Base-by-base conservation (phyloP, 2,797 vertebrate species). In the Scolopax rusticola region DNA sequence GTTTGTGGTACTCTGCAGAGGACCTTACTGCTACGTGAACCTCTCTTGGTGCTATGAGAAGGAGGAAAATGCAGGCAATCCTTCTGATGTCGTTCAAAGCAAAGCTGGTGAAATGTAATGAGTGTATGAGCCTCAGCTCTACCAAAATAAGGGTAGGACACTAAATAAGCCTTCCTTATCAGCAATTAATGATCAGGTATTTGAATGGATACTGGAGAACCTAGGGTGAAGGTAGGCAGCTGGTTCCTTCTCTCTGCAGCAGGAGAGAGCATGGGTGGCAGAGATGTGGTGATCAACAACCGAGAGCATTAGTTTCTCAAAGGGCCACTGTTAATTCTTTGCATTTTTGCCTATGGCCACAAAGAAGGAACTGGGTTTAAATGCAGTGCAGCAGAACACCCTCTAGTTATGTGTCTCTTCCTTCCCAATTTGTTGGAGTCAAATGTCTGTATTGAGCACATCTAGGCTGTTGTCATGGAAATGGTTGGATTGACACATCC, bases 381-480 rank as follows among this genome's bases (percentile, higher is more conserved):
- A 75, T 63, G 47, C 40, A 65, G 47, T 19, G 57, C 75, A 86
- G 85, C 1, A 3, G 48, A 90, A 54, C 4, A 5, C 70, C 23
- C 75, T 91, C 33, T 59, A 50, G 57, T 83, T 78, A 24, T 30
- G 20, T 60, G 71, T 83, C 67, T 94, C 50, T 84, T 90, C 43
- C 61, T 89, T 84, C 57, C 74, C 90, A 85, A 54, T 93, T 90
- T 85, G 69, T 84, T 91, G 88, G 84, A 92, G 95, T 83, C 45
- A 77, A 78, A 93, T 88, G 43, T 96, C 96, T 97, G 90, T 97
- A 97, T 97, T 96, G 97, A 96, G 95, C 94, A 93, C 70, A 86
- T 93, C 61, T 56, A 91, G 95, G 87, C 94, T 95, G 97, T 97
- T 97, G 97, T 97, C 97, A 97, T 97, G 96, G 97, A 96, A 97